Evolutionary conservation across 2,888 invertebrate species (phyloP).

Genomic region (Drosophila prostipennis): DNA sequence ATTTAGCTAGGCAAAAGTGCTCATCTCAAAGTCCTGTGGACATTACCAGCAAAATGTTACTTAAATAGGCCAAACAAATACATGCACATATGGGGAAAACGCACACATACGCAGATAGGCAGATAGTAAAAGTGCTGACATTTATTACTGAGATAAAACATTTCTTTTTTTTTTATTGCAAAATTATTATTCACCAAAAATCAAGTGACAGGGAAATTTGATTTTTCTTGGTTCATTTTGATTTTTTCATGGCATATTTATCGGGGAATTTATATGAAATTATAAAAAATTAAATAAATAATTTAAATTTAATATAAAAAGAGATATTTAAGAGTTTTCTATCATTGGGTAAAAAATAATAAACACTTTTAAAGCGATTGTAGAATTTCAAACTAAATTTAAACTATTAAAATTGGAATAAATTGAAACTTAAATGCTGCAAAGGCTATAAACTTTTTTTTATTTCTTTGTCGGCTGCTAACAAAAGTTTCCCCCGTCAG

Average conservation of each 20-base stretch:
- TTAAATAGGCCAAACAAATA: conserved; percentile 59
- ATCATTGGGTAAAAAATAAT: too few relatives aligned
- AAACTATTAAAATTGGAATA: neutral
- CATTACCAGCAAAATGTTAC: conserved; percentile 40
- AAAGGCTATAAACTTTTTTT: neutral
- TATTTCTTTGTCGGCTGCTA: neutral
- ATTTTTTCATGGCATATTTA: neutral
- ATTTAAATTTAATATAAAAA: too few relatives aligned
- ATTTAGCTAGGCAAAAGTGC: conserved; percentile 67
- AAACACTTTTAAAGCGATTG: too few relatives aligned
- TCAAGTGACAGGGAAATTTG: neutral
- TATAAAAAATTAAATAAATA: neutral
- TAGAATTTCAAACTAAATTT: too few relatives aligned
- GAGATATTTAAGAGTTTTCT: too few relatives aligned
- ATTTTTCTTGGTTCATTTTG: neutral
- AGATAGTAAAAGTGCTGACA: conserved; percentile 51
- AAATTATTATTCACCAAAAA: conserved; percentile 15
- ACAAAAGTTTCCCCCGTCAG: conserved; percentile 3
- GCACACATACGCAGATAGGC: conserved; percentile 10
- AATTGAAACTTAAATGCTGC: neutral
- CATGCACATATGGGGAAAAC: conserved; percentile 5
- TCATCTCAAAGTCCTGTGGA: conserved; percentile 17
- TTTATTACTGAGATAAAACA: conserved; percentile 60
- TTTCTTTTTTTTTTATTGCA: conserved; percentile 19
- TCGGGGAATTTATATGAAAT: neutral